Evolutionary conservation across 2,797 vertebrate species (phyloP).

Genomic region (Furcifer pardalis): DNA sequence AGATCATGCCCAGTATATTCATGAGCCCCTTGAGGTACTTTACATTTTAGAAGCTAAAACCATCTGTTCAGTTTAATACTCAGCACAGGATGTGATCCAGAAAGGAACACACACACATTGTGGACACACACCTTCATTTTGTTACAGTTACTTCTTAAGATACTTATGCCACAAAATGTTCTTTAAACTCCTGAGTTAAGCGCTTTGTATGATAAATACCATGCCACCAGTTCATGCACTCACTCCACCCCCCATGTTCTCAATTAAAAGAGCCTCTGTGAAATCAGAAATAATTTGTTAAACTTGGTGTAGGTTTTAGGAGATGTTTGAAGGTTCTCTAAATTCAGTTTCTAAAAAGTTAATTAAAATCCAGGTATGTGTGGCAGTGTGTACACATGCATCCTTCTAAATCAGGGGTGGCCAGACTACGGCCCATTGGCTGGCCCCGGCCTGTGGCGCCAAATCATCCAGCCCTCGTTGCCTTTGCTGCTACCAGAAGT

Average conservation of each 20-base stretch:
- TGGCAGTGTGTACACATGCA: not conserved
- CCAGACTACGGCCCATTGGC: too few relatives aligned
- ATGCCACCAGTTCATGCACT: not conserved
- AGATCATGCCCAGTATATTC: constrained; percentile 36
- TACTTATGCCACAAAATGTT: not conserved
- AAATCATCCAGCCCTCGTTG: too few relatives aligned
- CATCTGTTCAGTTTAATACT: constrained; percentile 31
- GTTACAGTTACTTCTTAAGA: not conserved
- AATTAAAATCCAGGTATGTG: not conserved
- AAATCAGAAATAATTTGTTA: not conserved
- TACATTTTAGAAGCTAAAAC: constrained; percentile 42
- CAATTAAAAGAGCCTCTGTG: not conserved
- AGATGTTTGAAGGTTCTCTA: not conserved
- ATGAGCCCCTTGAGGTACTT: constrained; percentile 17
- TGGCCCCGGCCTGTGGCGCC: too few relatives aligned
- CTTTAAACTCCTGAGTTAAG: not conserved
- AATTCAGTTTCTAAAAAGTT: not conserved
- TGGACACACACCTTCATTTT: constrained; percentile 1
- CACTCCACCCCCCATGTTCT: not conserved
- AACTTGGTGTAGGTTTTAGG: not conserved
- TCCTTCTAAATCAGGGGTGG: too few relatives aligned
- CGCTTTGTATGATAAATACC: not conserved
- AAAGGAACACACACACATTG: constrained; percentile 19
- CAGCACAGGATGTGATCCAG: constrained; percentile 28
- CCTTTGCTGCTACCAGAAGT: too few relatives aligned